These are phyloP conservation scores for Melanophora roralis DNA, from an alignment of 2,888 invertebrate species.

Conservation along the genomic window DNA sequence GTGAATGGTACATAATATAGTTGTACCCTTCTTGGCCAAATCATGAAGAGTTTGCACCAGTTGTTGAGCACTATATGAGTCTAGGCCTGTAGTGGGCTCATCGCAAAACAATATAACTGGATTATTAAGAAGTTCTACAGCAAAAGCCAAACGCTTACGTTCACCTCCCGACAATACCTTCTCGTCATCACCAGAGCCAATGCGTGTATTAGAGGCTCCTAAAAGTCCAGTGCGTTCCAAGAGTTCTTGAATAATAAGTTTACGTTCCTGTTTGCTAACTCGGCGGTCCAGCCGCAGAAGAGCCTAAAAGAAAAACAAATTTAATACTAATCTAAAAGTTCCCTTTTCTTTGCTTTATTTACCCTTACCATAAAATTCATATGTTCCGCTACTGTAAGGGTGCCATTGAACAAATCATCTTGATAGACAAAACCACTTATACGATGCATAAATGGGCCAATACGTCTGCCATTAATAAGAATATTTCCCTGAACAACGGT, in stretches of 20 bases:
- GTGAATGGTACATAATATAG: conserved; percentile 95
- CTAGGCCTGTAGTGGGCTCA: conserved; percentile 96
- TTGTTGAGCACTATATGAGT: conserved; percentile 94
- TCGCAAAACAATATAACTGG: conserved; percentile 96
- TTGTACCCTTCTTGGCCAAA: conserved; percentile 87
- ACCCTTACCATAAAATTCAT: conserved; percentile 86
- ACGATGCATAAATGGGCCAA: conserved; percentile 86
- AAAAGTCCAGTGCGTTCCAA: conserved; percentile 84
- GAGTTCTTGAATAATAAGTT: conserved; percentile 83
- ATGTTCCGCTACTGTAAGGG: conserved; percentile 91
- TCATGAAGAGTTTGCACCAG: conserved; percentile 84
- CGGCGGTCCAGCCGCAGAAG: conserved; percentile 87
- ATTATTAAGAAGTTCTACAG: conserved; percentile 92
- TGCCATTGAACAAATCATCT: conserved; percentile 91
- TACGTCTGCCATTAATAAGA: conserved; percentile 85
- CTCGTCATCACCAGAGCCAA: conserved; percentile 85
- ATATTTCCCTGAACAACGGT: conserved; percentile 87
- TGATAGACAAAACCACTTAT: conserved; percentile 94
- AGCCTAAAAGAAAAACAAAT: conserved; percentile 80
- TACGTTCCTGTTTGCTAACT: conserved; percentile 80
- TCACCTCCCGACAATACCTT: conserved; percentile 96
- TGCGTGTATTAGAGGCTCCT: conserved; percentile 85
- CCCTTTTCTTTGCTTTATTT: too few relatives aligned
- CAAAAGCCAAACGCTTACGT: conserved; percentile 93
- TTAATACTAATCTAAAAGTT: too few relatives aligned